phyloP scores from a whole-genome alignment of 2,113 vertebrate species.

The Labeo catla region DNA sequence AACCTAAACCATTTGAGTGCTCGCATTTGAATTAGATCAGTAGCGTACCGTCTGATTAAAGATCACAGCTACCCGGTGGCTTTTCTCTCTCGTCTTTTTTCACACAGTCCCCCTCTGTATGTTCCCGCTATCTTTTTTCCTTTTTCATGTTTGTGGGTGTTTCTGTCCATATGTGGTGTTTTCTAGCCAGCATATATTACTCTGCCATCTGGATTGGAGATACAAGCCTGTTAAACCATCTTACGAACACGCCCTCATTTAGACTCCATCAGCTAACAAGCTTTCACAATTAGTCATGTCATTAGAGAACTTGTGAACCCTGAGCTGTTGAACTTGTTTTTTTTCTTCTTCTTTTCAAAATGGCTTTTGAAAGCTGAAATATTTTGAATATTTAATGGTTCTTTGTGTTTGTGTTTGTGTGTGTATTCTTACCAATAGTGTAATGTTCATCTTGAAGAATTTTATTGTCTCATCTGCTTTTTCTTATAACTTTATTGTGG shows the following conservation, averaged over 20 bases:
- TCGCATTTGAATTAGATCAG: neutral
- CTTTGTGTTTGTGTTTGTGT: neutral
- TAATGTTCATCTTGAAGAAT: neutral
- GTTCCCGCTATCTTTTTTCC: slow-evolving; percentile 15
- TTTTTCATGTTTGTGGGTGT: slow-evolving; percentile 40
- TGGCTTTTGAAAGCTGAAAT: slow-evolving; percentile 11
- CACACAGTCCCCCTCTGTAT: neutral
- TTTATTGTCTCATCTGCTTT: neutral
- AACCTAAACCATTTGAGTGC: neutral
- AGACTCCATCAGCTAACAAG: slow-evolving; percentile 34
- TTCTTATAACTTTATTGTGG: neutral
- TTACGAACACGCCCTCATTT: slow-evolving; percentile 33
- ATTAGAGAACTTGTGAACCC: slow-evolving; percentile 22
- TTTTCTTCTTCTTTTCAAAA: slow-evolving; percentile 13
- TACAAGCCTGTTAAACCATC: slow-evolving; percentile 27
- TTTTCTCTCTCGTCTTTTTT: neutral
- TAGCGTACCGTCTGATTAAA: neutral
- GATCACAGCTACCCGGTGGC: neutral
- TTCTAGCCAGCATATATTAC: slow-evolving; percentile 49
- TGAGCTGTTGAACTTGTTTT: neutral
- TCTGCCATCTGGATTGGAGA: slow-evolving; percentile 43
- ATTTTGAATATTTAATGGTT: neutral
- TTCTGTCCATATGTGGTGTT: slow-evolving; percentile 48
- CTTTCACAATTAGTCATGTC: slow-evolving; percentile 40
- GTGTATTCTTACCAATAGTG: neutral